Evolutionary conservation across 2,797 vertebrate genomes (phyloP).

Genomic region (Liasis olivaceus): DNA sequence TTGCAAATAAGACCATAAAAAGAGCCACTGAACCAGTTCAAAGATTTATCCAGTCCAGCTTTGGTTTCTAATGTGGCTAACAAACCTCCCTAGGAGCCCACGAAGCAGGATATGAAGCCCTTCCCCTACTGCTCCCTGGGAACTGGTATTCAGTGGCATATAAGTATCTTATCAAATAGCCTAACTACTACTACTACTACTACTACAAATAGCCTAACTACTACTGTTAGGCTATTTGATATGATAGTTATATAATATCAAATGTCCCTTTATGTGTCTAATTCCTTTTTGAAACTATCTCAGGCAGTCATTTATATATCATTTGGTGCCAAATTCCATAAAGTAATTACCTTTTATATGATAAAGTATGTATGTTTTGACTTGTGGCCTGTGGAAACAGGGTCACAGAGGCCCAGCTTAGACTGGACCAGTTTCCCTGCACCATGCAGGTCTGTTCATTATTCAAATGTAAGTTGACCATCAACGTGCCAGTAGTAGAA

Average conservation of each 20-base stretch:
- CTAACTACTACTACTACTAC: too few species aligned
- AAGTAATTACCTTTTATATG: not conserved
- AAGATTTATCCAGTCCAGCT: not conserved
- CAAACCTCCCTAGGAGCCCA: too few species aligned
- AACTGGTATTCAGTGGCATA: too few species aligned
- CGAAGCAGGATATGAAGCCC: too few species aligned
- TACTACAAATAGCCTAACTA: too few species aligned
- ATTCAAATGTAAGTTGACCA: not conserved
- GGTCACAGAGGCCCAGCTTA: not conserved
- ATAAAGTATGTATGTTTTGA: not conserved
- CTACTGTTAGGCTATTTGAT: not conserved
- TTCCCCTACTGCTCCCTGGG: too few species aligned
- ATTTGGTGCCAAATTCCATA: not conserved
- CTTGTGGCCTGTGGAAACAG: not conserved
- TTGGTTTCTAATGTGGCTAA: not conserved
- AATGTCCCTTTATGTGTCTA: not conserved
- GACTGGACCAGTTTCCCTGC: not conserved
- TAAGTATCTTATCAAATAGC: not conserved
- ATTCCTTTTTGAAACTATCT: not conserved
- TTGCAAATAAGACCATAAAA: not conserved
- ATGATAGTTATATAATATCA: not conserved
- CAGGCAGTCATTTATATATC: not conserved
- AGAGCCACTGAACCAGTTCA: not conserved
- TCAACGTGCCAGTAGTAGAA: not conserved
- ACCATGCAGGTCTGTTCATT: not conserved